phyloP scores from a whole-genome alignment of 2,888 invertebrate genomes.

The Catocala sponsa region DNA sequence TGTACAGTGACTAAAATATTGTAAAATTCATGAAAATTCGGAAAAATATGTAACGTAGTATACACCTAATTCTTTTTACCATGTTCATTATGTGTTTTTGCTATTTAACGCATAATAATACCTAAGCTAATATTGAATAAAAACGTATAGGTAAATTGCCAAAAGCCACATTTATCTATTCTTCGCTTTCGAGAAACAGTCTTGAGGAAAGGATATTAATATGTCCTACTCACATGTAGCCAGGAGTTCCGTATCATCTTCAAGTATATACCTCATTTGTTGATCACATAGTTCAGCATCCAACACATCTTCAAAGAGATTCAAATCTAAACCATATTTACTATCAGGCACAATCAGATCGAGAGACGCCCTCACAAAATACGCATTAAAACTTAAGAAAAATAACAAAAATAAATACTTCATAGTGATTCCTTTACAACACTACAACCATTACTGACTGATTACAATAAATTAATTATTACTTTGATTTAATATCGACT shows the following conservation, averaged over 20 bases:
- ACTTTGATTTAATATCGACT: conserved; percentile 10
- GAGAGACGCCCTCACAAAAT: conserved; percentile 33
- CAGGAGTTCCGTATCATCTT: conserved; percentile 54
- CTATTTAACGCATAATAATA: too few species aligned
- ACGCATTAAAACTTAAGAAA: conserved; percentile 11
- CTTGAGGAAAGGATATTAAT: not conserved
- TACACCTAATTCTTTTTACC: too few species aligned
- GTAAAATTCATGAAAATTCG: too few species aligned
- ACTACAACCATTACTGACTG: not conserved
- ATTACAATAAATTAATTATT: not conserved
- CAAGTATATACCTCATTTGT: conserved; percentile 63
- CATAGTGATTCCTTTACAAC: conserved; percentile 7
- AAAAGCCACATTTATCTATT: too few species aligned
- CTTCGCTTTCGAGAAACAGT: too few species aligned
- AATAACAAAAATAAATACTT: conserved; percentile 25
- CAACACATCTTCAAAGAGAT: conserved; percentile 67
- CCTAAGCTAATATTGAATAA: too few species aligned
- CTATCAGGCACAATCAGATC: conserved; percentile 46
- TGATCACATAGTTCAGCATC: conserved; percentile 66
- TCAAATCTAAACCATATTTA: conserved; percentile 63
- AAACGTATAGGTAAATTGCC: too few species aligned
- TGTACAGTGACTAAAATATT: too few species aligned
- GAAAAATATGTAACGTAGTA: too few species aligned
- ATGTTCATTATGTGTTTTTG: too few species aligned
- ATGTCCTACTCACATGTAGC: conserved; percentile 66